A percentile compares a stretch with the other conserved stretches of the same genome.
phyloP scores from a whole-genome alignment of 2,113 vertebrate genomes.

The Nycticebus coucang region DNA sequence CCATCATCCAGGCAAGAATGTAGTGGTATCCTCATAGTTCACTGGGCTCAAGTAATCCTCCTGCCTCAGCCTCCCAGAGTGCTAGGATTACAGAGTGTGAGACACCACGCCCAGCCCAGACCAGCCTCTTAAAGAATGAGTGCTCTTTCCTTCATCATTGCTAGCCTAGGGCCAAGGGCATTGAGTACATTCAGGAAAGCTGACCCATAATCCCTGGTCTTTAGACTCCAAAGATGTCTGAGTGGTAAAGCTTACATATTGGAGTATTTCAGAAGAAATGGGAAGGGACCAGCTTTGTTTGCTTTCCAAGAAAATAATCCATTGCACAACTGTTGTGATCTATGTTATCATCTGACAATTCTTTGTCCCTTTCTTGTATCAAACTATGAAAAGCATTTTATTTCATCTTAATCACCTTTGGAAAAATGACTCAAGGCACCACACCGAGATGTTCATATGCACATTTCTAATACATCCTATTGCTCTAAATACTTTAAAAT shows the following conservation, averaged over 20 bases:
- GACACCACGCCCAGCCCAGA: background rate
- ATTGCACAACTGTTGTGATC: background rate
- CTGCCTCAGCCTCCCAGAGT: too few species aligned
- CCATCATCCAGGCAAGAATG: too few species aligned
- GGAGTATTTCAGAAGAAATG: background rate
- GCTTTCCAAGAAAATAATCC: background rate
- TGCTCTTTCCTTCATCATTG: background rate
- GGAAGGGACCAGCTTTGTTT: background rate
- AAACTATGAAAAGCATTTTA: background rate
- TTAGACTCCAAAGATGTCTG: background rate
- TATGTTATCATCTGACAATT: background rate
- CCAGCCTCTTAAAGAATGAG: background rate
- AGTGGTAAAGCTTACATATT: background rate
- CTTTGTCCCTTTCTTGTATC: background rate
- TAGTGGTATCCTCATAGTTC: too few species aligned
- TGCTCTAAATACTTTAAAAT: slow-evolving; percentile 54
- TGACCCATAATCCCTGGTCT: background rate
- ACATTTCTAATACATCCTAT: background rate
- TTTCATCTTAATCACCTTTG: background rate
- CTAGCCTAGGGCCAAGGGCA: background rate
- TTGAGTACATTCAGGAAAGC: background rate
- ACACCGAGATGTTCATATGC: background rate
- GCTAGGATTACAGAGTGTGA: too few species aligned
- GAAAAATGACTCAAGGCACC: background rate
- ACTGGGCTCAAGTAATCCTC: too few species aligned